Conservation (phyloP, 2,113 vertebrate species). For the Syrrhaptes paradoxus region DNA sequence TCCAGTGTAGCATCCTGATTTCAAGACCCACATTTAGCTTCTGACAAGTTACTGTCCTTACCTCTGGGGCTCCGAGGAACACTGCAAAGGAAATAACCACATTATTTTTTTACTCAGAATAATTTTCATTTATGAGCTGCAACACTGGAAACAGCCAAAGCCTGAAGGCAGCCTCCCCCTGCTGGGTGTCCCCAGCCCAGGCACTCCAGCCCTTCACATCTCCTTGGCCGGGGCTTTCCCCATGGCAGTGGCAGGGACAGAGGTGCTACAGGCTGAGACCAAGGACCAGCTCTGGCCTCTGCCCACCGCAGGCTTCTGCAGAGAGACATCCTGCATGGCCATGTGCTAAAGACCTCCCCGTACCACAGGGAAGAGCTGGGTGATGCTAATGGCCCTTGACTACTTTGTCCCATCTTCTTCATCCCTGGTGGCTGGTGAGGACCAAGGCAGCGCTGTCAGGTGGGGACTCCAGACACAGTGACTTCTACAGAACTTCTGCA, state of each 20-base stretch:
- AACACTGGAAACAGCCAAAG: background rate
- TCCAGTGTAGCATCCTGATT: background rate
- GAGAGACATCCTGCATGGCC: background rate
- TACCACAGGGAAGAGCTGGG: background rate
- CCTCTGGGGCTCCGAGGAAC: background rate
- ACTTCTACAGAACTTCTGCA: background rate
- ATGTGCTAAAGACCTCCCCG: background rate
- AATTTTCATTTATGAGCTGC: background rate
- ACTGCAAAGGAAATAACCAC: background rate
- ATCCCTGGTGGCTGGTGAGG: background rate
- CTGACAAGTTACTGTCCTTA: background rate
- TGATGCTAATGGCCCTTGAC: background rate
- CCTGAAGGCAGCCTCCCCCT: background rate
- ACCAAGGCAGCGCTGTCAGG: background rate
- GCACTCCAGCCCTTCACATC: background rate
- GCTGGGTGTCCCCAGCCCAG: background rate
- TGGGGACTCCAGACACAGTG: background rate
- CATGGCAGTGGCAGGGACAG: background rate
- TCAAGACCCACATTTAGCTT: background rate
- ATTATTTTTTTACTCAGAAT: background rate
- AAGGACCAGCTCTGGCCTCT: background rate
- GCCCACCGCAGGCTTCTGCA: fast-evolving
- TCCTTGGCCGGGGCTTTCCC: background rate
- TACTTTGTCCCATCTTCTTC: background rate
- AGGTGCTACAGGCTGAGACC: background rate